phyloP scores from a whole-genome alignment of 2,888 invertebrate species.

The Eubasilissa splendida region DNA sequence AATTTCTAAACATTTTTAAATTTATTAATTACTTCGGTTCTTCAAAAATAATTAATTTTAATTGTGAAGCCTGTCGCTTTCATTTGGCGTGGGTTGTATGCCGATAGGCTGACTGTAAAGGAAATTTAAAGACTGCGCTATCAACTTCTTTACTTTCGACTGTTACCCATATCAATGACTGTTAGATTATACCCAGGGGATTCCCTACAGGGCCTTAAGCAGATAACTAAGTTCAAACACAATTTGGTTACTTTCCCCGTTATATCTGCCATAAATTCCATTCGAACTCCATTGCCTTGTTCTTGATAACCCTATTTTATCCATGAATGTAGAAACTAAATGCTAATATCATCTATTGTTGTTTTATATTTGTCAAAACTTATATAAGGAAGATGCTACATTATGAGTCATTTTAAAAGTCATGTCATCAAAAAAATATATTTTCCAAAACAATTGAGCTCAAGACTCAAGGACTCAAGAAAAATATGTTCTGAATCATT shows the following conservation, averaged over 20 bases:
- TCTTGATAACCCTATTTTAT: not conserved
- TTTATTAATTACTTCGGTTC: not conserved
- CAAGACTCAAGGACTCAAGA: too few species aligned
- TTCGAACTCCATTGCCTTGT: not conserved
- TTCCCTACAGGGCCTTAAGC: not conserved
- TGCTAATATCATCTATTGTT: too few species aligned
- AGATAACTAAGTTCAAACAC: constrained; percentile 18
- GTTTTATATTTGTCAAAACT: too few species aligned
- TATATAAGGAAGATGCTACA: too few species aligned
- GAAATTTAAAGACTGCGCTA: constrained; percentile 13
- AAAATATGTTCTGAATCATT: too few species aligned
- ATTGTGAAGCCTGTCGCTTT: not conserved
- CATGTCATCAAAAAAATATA: too few species aligned
- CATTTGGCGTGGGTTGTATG: not conserved
- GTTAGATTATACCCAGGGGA: constrained; percentile 26
- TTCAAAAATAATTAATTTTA: not conserved
- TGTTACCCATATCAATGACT: constrained; percentile 38
- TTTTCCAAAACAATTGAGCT: too few species aligned
- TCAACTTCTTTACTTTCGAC: constrained; percentile 29
- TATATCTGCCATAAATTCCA: not conserved
- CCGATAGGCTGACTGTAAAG: not conserved
- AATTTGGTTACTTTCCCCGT: constrained; percentile 14
- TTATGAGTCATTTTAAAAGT: too few species aligned
- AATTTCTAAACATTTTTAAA: not conserved
- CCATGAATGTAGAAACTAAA: too few species aligned